Conservation (phyloP, 1,140 invertebrate genomes). For the Pinna nobilis region DNA sequence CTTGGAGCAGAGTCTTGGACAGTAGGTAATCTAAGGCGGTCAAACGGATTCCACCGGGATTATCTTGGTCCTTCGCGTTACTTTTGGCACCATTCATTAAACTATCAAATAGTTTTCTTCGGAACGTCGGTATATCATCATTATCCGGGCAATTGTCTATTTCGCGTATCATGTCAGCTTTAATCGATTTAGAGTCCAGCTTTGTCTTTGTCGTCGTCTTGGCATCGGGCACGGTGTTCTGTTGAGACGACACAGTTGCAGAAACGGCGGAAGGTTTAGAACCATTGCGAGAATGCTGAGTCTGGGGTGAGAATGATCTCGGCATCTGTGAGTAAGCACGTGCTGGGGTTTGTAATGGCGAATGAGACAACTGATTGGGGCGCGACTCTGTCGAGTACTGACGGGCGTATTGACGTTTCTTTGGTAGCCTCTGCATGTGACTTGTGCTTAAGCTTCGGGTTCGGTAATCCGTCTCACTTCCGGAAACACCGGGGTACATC, state of each 20-base stretch:
- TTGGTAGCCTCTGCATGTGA: slow-evolving; percentile 38
- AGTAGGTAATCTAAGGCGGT: slow-evolving; percentile 40
- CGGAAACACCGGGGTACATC: not conserved
- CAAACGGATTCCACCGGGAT: slow-evolving; percentile 8
- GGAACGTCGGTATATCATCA: slow-evolving; percentile 25
- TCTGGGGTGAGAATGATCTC: not conserved
- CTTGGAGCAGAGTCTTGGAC: slow-evolving; percentile 24
- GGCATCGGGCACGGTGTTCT: slow-evolving; percentile 2
- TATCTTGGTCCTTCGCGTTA: not conserved
- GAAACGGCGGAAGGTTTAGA: not conserved
- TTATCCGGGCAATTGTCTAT: slow-evolving; percentile 31
- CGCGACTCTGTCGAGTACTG: slow-evolving; percentile 22
- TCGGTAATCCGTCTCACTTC: not conserved
- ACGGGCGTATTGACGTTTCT: slow-evolving; percentile 34
- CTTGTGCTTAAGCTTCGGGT: slow-evolving; percentile 21
- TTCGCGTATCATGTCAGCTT: slow-evolving; percentile 39
- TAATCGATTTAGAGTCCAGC: slow-evolving; percentile 17
- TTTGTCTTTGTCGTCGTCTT: slow-evolving; percentile 9
- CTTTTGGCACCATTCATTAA: slow-evolving; percentile 19
- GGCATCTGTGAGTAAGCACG: not conserved
- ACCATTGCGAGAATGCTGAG: not conserved
- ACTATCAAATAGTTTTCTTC: slow-evolving; percentile 9
- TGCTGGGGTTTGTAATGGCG: not conserved
- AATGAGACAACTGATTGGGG: slow-evolving; percentile 5
- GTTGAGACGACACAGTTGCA: slow-evolving; percentile 6